Percentiles rank a stretch among this genome's conserved stretches.
phyloP scores from a whole-genome alignment of 2,797 vertebrate species.

The Alcedo atthis region DNA sequence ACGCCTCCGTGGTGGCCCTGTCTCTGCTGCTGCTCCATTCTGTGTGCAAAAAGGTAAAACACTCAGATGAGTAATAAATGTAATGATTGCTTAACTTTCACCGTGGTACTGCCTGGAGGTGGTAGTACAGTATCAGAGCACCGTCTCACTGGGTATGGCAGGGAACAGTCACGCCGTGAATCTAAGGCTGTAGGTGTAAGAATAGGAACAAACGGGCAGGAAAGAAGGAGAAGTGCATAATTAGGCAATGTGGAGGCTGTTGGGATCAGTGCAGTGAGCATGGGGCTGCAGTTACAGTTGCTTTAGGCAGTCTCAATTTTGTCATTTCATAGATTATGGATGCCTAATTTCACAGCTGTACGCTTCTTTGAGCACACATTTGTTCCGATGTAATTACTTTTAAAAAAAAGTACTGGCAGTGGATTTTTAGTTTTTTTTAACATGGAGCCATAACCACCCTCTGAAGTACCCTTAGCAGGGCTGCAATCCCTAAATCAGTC shows the following conservation, averaged over 20 bases:
- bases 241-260: background rate
- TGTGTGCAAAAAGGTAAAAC: background rate
- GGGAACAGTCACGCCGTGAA: background rate
- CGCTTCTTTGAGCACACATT: background rate
- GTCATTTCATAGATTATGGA: background rate
- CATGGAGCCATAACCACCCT: background rate
- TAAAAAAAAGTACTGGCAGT: background rate
- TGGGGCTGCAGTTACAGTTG: background rate
- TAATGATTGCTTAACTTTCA: background rate
- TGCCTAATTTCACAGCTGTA: background rate
- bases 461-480: background rate
- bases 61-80: background rate
- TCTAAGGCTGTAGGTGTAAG: background rate
- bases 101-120: background rate
- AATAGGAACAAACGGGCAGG: background rate
- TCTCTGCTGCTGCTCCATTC: fast-evolving
- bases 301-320: background rate
- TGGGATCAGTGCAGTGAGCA: background rate
- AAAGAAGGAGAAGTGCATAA: background rate
- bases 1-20: fast-evolving
- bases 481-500: background rate
- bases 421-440: background rate
- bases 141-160: fast-evolving
- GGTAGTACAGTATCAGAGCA: fast-evolving
- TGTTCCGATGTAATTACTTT: background rate